Percentiles rank a stretch among this genome's conserved stretches.
These are phyloP conservation scores for Berghia stephanieae DNA, from an alignment of 1,140 invertebrate species.

Conservation along the genomic window DNA sequence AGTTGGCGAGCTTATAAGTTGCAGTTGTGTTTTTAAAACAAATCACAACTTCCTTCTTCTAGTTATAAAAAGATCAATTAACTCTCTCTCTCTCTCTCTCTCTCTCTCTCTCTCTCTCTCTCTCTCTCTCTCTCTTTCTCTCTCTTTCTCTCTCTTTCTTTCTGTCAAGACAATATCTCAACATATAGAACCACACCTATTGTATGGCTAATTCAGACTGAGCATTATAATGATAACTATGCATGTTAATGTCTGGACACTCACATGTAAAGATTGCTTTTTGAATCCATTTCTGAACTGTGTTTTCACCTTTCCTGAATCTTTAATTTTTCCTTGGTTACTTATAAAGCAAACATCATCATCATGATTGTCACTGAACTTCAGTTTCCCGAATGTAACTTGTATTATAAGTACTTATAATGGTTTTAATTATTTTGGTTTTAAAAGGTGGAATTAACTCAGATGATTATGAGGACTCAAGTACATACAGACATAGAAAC, in stretches of 20 bases:
- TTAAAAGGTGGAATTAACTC: not conserved
- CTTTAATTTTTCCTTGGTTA: too few relatives aligned
- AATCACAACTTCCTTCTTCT: too few relatives aligned
- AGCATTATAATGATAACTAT: not conserved
- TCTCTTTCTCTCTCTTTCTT: not conserved
- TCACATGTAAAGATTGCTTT: not conserved
- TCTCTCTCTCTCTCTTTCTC: too few relatives aligned
- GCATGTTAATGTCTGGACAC: not conserved
- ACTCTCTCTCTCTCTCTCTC: too few relatives aligned
- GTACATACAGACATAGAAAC: not conserved
- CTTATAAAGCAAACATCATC: too few relatives aligned
- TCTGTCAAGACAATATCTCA: not conserved
- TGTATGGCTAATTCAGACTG: not conserved
- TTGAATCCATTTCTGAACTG: too few relatives aligned
- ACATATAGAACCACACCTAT: not conserved
- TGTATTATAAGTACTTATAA: not conserved
- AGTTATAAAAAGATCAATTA: too few relatives aligned
- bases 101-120: too few relatives aligned
- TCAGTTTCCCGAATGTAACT: not conserved
- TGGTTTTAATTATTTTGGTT: not conserved
- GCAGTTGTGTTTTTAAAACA: too few relatives aligned
- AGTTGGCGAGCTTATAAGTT: too few relatives aligned
- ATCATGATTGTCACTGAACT: too few relatives aligned
- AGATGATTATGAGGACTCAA: slow-evolving; percentile 27
- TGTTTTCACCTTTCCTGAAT: too few relatives aligned